Conservation (phyloP, 1,140 invertebrate genomes). For the Drosophila simulans region DNA sequence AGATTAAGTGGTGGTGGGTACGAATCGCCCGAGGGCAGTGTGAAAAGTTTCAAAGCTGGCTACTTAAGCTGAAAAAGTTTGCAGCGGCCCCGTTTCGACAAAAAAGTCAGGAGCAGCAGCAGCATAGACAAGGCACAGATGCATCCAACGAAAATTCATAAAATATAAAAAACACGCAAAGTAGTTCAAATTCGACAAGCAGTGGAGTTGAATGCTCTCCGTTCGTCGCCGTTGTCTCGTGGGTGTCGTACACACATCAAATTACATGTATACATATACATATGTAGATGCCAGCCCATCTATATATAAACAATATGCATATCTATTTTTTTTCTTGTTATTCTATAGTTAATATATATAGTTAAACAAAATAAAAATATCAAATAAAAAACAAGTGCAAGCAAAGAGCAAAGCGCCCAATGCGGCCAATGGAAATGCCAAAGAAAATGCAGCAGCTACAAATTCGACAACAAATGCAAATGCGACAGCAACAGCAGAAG, state of each 20-base stretch:
- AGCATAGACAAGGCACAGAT: constrained; percentile 39
- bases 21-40: constrained; percentile 5
- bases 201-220: constrained; percentile 40
- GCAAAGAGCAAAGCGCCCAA: constrained; percentile 32
- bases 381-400: constrained; percentile 42
- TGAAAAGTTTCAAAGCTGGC: constrained; percentile 14
- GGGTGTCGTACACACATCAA: constrained; percentile 27
- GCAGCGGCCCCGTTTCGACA: constrained; percentile 16
- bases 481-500: constrained; percentile 9
- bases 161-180: constrained; percentile 16
- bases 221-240: constrained; percentile 31
- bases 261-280: constrained; percentile 3
- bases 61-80: constrained; percentile 19
- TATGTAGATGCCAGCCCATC: constrained; percentile 29
- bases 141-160: constrained; percentile 14
- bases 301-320: constrained; percentile 39
- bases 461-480: constrained; percentile 26
- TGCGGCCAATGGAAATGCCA: constrained; percentile 55
- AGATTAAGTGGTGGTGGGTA: background rate
- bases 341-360: constrained; percentile 57
- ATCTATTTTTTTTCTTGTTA: constrained; percentile 58
- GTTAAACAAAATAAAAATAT: constrained; percentile 22
- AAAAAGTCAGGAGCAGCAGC: background rate
- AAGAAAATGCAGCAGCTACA: constrained; percentile 52
- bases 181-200: constrained; percentile 21